Evolutionary conservation across 2,888 invertebrate genomes (phyloP).

Genomic region (Nudaria mundana): DNA sequence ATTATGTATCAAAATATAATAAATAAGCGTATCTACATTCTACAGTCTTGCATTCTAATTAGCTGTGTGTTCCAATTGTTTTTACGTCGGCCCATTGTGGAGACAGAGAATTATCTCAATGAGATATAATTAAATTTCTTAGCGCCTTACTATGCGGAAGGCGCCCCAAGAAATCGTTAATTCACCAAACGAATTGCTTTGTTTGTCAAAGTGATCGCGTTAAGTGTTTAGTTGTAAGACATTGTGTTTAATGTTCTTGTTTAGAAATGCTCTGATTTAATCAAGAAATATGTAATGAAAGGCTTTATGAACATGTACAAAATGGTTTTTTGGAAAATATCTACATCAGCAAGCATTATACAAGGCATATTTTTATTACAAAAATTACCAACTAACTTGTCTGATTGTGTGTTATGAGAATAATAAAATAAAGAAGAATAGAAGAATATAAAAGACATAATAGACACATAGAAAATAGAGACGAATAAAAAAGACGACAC

Average conservation of each 20-base stretch:
- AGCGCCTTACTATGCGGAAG: slow-evolving; percentile 57
- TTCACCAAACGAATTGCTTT: slow-evolving; percentile 55
- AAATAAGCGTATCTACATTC: too few species aligned
- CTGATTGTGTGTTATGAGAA: background rate
- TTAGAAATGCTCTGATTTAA: background rate
- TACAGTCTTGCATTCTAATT: background rate
- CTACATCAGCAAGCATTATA: too few species aligned
- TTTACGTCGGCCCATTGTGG: slow-evolving; percentile 58
- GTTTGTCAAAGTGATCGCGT: slow-evolving; percentile 47
- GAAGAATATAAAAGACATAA: too few species aligned
- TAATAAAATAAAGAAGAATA: too few species aligned
- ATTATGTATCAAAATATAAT: too few species aligned
- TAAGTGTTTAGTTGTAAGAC: slow-evolving; percentile 33
- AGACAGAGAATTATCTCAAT: slow-evolving; percentile 68
- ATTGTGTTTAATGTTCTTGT: slow-evolving; percentile 18
- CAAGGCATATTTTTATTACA: background rate
- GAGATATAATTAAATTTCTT: slow-evolving; percentile 72
- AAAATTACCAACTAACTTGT: background rate
- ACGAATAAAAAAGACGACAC: too few species aligned
- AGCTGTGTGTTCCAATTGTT: slow-evolving; percentile 46
- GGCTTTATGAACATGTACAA: background rate
- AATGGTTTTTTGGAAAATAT: background rate
- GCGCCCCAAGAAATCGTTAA: slow-evolving; percentile 49
- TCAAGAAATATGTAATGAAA: background rate
- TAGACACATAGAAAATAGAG: too few species aligned